Conservation (phyloP, 2,797 vertebrate species). For the Rhinatrema bivittatum region DNA sequence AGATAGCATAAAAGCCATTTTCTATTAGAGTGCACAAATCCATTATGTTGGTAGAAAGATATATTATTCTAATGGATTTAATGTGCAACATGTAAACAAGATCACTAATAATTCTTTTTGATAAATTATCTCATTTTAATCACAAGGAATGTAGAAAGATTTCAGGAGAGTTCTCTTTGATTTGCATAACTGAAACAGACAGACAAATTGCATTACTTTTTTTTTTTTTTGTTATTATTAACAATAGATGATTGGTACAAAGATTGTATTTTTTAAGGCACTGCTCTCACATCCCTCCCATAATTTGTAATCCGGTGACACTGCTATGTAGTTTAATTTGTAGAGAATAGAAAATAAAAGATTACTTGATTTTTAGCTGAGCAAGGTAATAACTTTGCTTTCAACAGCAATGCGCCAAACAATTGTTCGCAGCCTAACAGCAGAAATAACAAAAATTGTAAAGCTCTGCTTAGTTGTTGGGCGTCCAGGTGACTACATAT, state of each 20-base stretch:
- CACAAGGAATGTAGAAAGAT: slow-evolving; percentile 61
- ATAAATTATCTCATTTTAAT: slow-evolving; percentile 92
- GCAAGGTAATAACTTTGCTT: slow-evolving; percentile 44
- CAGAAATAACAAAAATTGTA: slow-evolving; percentile 44
- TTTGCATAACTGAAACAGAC: slow-evolving; percentile 75
- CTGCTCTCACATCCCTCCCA: slow-evolving; percentile 50
- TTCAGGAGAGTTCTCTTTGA: slow-evolving; percentile 67
- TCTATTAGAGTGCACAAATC: slow-evolving; percentile 99
- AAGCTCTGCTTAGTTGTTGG: slow-evolving; percentile 37
- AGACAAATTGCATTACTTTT: slow-evolving; percentile 72
- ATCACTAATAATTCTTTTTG: slow-evolving; percentile 78
- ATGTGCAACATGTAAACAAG: slow-evolving; percentile 77
- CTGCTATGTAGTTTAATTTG: slow-evolving; percentile 35
- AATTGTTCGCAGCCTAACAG: slow-evolving; percentile 56
- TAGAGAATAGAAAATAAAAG: slow-evolving; percentile 50
- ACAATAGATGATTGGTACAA: slow-evolving; percentile 64
- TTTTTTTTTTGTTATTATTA: too few relatives aligned
- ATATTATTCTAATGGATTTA: slow-evolving; percentile 89
- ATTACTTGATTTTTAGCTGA: slow-evolving; percentile 61
- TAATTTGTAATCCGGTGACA: slow-evolving; percentile 65
- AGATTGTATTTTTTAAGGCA: slow-evolving; percentile 65
- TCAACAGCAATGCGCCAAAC: slow-evolving; percentile 24
- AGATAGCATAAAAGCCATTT: slow-evolving; percentile 95
- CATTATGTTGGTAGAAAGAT: slow-evolving; percentile 86
- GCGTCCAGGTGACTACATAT: slow-evolving; percentile 33